Evolutionary conservation across 1,140 invertebrate species (phyloP), one percentile per base, ranked within the genome.

Genomic region (Drosophila pallidifrons): DNA sequence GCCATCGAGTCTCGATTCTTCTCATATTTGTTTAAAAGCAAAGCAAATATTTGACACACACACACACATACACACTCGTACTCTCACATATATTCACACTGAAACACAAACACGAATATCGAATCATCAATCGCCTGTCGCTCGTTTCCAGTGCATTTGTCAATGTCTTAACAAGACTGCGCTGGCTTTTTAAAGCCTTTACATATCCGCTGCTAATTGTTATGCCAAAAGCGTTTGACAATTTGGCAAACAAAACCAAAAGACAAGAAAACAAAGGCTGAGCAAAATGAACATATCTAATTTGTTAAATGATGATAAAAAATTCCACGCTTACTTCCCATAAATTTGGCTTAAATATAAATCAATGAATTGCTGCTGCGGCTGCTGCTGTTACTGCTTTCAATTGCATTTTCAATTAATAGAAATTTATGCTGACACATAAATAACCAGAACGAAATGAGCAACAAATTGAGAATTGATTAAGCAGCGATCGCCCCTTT

Each of bases 371-470:
- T 38, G 35, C 46, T 32, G 45, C 45, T 47, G 59, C 20, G 2
- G 54, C 41, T 20, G 28, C 54, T 25, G 5, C 25, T 57, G 47
- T 28, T 51, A 49, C 20, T 61, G 25, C n/a, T 41, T 66, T 65
- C 76, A 82, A 82, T 80, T 82, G 79, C 72, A 81, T 67, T 66
- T 69, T 69, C 67, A 87, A 76, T 85, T 87, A 68, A 85, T 73
- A 79, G 77, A 77, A 83, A 82, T 82, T 82, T 79, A 82, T 63
- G 49, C 57, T 61, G 65, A 69, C 70, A 81, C 82, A 85, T 70
- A 79, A 81, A 77, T 75, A 75, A 85, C 43, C 47, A 52, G 30
- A 61, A 75, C 64, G 8, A 85, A 82, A 83, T 54, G 16, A 49
- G 72, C 67, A 51, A 61, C 60, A 70, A 77, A 75, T 79, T 79